Evolutionary conservation across 2,797 vertebrate species (phyloP), one percentile per base, ranked within the genome.

Genomic region (Capromys pilorides): DNA sequence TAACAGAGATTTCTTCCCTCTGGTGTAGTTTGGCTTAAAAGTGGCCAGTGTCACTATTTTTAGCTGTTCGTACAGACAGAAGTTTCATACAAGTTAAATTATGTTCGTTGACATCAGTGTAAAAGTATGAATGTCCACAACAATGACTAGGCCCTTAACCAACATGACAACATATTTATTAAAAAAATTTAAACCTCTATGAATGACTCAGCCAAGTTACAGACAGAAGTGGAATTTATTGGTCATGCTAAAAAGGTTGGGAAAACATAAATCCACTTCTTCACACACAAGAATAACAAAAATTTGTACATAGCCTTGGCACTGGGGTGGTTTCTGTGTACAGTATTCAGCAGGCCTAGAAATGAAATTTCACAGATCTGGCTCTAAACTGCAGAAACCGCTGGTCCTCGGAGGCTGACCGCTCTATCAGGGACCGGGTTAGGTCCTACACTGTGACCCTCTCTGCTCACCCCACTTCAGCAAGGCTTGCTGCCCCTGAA

Each of bases 151-250:
- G 96, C 95, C 96, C 97, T 92, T 91, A 98, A 97, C 96, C 96
- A 98, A 91, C 82, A 97, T 96, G 97, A 98, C 96, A 98, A 97
- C 90, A 94, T 96, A 97, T 96, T 97, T 97, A 97, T 96, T 97
- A 90, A 97, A 83, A 91, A 86, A 51, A 57, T 64, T 91, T 88
- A 96, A 93, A 78, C 71, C 31, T 78, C 94, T 79, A 92, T 96
- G 93, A 97, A 96, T 98, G 96, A 98, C 97, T 96, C 97, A 98
- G 95, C 88, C 97, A 96, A 96, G 94, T 90, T 91, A 95, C 95
- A 98, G 96, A 95, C 97, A 97, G 97, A 97, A 88, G 64, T 95
- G 95, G 97, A 97, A 97, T 97, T 93, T 97, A 93, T 77, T 96
- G 95, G 97, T 97, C 95, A 97, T 95, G 87, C 67, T 97, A 95